A percentile compares a stretch with the other conserved stretches of the same genome.
Evolutionary conservation across 2,113 vertebrate genomes (phyloP).

Genomic region (Seriola rivoliana): DNA sequence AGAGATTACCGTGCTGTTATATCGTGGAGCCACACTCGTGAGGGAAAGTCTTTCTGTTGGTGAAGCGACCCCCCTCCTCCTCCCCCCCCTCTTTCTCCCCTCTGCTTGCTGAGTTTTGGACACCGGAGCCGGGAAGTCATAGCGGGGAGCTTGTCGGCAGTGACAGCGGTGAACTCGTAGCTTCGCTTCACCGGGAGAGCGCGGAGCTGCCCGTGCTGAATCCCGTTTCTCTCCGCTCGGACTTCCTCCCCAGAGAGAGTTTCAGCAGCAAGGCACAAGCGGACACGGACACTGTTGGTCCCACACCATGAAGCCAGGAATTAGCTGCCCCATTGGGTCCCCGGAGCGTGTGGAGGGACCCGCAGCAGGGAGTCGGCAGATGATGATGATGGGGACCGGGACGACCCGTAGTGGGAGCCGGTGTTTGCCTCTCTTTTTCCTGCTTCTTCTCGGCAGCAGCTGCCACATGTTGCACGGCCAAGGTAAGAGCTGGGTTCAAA

Average conservation of each 20-base stretch:
- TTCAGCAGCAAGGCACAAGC: conserved; percentile 25
- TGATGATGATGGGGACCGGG: conserved; percentile 38
- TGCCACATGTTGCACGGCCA: conserved; percentile 84
- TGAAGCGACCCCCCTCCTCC: not conserved
- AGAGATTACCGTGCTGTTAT: conserved; percentile 13
- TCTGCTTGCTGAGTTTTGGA: conserved; percentile 48
- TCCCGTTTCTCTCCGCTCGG: not conserved
- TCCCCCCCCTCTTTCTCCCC: not conserved
- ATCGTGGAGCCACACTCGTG: conserved; percentile 26
- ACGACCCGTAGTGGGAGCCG: conserved; percentile 43
- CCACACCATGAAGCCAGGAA: conserved; percentile 56
- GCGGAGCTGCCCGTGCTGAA: not conserved
- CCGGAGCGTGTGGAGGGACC: conserved; percentile 37
- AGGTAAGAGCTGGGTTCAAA: conserved; percentile 70
- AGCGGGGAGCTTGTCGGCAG: conserved; percentile 24
- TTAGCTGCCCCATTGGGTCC: conserved; percentile 26
- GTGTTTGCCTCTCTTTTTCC: conserved; percentile 51
- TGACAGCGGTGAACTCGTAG: conserved; percentile 34
- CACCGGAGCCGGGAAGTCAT: conserved; percentile 30
- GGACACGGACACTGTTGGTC: conserved; percentile 17
- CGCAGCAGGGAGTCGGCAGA: conserved; percentile 19
- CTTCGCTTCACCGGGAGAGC: conserved; percentile 1
- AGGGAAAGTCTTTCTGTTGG: conserved; percentile 25
- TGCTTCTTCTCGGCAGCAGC: conserved; percentile 71
- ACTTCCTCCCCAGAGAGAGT: conserved; percentile 38